A percentile compares a stretch with the other conserved stretches of the same genome.
phyloP scores from a whole-genome alignment of 2,888 invertebrate species.

The Aphelenchoides bicaudatus region DNA sequence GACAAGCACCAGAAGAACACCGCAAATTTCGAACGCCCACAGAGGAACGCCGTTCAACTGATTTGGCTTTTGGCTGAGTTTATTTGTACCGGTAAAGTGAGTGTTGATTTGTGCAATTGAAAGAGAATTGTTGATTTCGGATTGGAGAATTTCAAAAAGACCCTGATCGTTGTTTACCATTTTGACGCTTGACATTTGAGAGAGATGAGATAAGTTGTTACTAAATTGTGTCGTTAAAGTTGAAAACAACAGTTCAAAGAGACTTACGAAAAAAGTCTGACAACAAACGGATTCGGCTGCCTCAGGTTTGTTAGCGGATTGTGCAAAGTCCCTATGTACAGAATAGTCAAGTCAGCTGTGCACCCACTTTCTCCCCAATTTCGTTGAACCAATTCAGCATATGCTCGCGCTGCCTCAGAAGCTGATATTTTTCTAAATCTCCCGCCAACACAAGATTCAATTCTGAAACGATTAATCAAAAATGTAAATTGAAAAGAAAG shows the following conservation, averaged over 20 bases:
- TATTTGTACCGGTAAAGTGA: not conserved
- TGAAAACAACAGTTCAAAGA: not conserved
- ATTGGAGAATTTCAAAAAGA: constrained; percentile 19
- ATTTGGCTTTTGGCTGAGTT: not conserved
- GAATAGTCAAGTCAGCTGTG: constrained; percentile 18
- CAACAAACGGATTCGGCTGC: constrained; percentile 16
- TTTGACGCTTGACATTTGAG: constrained; percentile 13
- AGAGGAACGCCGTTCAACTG: constrained; percentile 23
- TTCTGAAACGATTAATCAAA: constrained; percentile 3
- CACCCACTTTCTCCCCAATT: constrained; percentile 20
- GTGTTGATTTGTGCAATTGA: not conserved
- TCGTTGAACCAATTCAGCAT: constrained; percentile 17
- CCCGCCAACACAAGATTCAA: constrained; percentile 12
- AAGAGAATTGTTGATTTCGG: constrained; percentile 15
- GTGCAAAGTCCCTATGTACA: constrained; percentile 22
- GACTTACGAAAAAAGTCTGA: constrained; percentile 26
- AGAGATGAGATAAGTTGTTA: constrained; percentile 18
- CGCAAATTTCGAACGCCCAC: constrained; percentile 24
- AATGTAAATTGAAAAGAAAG: not conserved
- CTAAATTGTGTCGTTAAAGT: constrained; percentile 21
- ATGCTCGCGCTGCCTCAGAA: constrained; percentile 19
- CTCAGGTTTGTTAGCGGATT: constrained; percentile 19
- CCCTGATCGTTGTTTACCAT: constrained; percentile 3
- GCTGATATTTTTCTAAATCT: not conserved
- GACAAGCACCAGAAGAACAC: constrained; percentile 17